These are phyloP conservation scores for Muraenolepis orangiensis DNA, from an alignment of 2,797 vertebrate genomes.

Conservation along the genomic window DNA sequence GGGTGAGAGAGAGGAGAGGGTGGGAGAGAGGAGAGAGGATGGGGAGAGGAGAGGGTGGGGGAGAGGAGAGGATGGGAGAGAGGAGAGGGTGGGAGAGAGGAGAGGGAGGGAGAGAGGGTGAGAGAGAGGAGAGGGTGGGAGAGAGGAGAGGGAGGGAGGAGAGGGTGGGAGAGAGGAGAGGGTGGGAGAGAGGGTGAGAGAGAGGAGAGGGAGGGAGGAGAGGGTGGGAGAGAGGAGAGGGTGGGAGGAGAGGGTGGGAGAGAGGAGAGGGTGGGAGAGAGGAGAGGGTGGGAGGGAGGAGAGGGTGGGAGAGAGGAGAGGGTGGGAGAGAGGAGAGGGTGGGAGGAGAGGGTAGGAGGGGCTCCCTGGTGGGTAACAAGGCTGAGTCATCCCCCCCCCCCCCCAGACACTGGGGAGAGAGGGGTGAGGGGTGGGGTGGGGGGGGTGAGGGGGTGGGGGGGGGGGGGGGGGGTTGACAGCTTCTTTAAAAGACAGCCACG, in stretches of 20 bases:
- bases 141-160: too few relatives aligned
- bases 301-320: too few relatives aligned
- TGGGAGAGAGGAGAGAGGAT: conserved; percentile 47
- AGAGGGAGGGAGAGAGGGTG: conserved; percentile 18
- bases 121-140: too few relatives aligned
- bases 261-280: too few relatives aligned
- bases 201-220: conserved; percentile 48
- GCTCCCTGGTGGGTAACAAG: conserved; percentile 60
- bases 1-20: conserved; percentile 25
- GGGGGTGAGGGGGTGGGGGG: conserved; percentile 5
- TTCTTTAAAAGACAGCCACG: neutral
- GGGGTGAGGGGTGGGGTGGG: conserved; percentile 28
- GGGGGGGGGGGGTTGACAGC: neutral
- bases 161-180: too few relatives aligned
- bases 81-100: too few relatives aligned
- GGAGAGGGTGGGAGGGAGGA: too few relatives aligned
- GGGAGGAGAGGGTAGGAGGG: conserved; percentile 49
- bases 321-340: conserved; percentile 24
- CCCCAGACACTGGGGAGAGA: conserved; percentile 33
- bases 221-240: too few relatives aligned
- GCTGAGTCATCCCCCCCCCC: conserved; percentile 72
- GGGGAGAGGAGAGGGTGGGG: conserved; percentile 31
- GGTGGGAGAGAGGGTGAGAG: conserved; percentile 33
- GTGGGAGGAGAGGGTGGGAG: conserved; percentile 32
- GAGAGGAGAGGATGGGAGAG: conserved; percentile 51